These are phyloP conservation scores for Caloenas nicobarica DNA, from an alignment of 2,113 vertebrate species.

Conservation along the genomic window DNA sequence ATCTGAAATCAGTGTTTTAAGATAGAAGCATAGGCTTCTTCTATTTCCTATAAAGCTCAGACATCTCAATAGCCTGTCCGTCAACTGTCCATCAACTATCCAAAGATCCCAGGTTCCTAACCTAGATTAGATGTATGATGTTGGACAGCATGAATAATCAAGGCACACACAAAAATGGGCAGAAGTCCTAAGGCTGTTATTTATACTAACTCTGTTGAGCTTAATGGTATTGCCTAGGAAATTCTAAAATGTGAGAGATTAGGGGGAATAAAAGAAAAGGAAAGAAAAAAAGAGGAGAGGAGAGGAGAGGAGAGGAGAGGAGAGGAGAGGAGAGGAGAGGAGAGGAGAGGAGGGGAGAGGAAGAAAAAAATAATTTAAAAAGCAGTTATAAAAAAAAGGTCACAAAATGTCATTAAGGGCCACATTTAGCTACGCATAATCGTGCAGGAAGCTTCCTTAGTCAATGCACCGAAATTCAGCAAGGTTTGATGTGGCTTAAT, in stretches of 20 bases:
- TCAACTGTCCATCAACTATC: no score
- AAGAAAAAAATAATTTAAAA: no score
- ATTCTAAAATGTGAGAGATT: background rate
- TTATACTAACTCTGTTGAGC: background rate
- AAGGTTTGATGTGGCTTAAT: background rate
- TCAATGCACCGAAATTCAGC: background rate
- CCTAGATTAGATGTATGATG: no score
- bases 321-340: no score
- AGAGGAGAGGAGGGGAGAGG: no score
- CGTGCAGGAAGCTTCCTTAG: background rate
- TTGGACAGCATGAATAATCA: background rate
- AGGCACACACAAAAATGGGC: background rate
- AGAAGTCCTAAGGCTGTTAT: background rate
- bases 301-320: no score
- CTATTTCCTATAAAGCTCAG: background rate
- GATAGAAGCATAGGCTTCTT: background rate
- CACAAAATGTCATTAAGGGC: background rate
- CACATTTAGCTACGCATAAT: background rate
- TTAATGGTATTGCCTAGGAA: background rate
- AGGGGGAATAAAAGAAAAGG: no score
- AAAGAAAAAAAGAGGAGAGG: no score
- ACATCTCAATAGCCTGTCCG: background rate
- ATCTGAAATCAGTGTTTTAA: background rate
- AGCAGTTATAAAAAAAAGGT: no score
- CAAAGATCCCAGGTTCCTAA: background rate